Evolutionary conservation across 2,113 vertebrate species (phyloP), one percentile per base, ranked within the genome.

Genomic region (Mandrillus leucophaeus): DNA sequence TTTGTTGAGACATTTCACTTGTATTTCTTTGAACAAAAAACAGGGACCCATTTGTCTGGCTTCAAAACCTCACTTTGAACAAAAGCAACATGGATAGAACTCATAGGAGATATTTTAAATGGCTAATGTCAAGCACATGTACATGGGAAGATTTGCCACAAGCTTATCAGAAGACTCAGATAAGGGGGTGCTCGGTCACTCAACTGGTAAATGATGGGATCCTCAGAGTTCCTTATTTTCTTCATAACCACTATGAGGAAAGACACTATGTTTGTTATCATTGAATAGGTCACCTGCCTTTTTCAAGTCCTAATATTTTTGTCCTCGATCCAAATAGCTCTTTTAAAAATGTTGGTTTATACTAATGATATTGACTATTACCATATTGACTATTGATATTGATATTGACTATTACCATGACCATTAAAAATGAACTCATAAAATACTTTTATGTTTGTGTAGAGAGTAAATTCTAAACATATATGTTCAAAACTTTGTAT

Each of bases 81-180:
- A 45, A 75, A 38, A 45, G 3, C 9, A 45, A 9, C 16, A n/a
- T 30, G 17, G 61, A n/a, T 59, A 30, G 16, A 22, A 20, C 22
- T 80, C 20, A 35, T 79, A 68, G 50, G 38, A 9, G 14, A 40
- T 59, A 40, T 89, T 38, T 48, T 38, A 68, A 82, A 57, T 43
- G n/a, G 17, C 50, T 40, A 45, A 57, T 8, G 13, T 8, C 20
- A 68, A 75, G 23, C 66, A 30, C 40, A 38, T 2, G 1, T 38
- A 0, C 1, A 27, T 7, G 7, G 40, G 40, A 59, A 40, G 8
- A n/a, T 20, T n/a, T 43, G 18, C 4, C 6, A 3, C 2, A 27
- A 25, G 40, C 2, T 89, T 72, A 52, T 48, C 59, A 78, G 40
- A 85, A 48, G 38, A 57, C 40, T 61, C 64, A 23, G 2, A 18